Evolutionary conservation across 2,888 invertebrate genomes (phyloP).

Genomic region (Crematogaster levior): DNA sequence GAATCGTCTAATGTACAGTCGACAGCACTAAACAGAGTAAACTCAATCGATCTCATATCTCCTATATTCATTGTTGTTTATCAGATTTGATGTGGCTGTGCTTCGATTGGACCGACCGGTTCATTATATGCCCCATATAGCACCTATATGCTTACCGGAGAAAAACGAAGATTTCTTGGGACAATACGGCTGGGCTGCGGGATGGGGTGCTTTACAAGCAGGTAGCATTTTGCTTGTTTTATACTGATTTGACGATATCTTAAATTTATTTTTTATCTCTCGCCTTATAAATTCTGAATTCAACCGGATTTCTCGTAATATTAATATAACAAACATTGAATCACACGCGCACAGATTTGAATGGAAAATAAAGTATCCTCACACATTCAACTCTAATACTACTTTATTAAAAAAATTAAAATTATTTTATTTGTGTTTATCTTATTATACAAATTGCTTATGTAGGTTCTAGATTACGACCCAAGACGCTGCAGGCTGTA

Average conservation of each 20-base stretch:
- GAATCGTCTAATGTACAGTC: not conserved
- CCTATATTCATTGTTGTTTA: not conserved
- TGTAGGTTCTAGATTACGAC: constrained; percentile 92
- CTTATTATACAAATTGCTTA: not conserved
- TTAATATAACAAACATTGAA: not conserved
- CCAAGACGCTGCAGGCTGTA: constrained; percentile 96
- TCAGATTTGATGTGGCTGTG: constrained; percentile 95
- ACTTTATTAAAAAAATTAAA: not conserved
- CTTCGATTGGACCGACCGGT: constrained; percentile 94
- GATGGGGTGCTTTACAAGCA: constrained; percentile 95
- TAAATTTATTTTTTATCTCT: not conserved
- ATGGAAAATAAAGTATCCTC: not conserved
- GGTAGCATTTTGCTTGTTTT: constrained; percentile 81
- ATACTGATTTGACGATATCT: not conserved
- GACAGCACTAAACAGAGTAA: not conserved
- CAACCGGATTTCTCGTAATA: not conserved
- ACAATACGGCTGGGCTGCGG: constrained; percentile 96
- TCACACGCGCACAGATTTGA: not conserved
- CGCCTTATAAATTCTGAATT: not conserved
- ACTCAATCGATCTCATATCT: not conserved
- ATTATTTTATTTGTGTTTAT: not conserved
- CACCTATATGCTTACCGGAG: constrained; percentile 96
- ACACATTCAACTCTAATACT: not conserved
- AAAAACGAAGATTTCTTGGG: constrained; percentile 96
- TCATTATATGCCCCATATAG: constrained; percentile 96